A percentile compares a stretch with the other conserved stretches of the same genome.
Conservation (phyloP, 1,140 invertebrate genomes). For the Drosophila varians region DNA sequence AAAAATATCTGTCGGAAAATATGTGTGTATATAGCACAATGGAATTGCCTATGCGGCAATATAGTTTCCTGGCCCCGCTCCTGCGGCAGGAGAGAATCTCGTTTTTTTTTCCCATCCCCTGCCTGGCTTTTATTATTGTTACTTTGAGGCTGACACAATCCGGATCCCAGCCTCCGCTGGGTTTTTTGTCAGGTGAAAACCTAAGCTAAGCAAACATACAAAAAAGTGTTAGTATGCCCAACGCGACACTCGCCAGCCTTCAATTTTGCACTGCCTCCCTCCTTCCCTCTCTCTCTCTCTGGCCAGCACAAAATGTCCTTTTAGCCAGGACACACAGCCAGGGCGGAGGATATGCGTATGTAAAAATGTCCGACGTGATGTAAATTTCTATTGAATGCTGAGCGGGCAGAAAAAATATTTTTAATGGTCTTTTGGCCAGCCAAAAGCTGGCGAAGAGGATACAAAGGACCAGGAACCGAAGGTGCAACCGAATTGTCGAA, state of each 20-base stretch:
- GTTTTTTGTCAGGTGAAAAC: slow-evolving; percentile 59
- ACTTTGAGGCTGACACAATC: slow-evolving; percentile 44
- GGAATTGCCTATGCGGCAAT: slow-evolving; percentile 75
- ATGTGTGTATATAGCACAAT: slow-evolving; percentile 56
- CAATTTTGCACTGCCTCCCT: background rate
- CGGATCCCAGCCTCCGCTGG: slow-evolving; percentile 16
- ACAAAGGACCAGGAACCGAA: slow-evolving; percentile 31
- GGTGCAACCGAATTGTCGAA: slow-evolving; percentile 47
- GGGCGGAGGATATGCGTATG: slow-evolving; percentile 34
- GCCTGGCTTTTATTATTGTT: slow-evolving; percentile 67
- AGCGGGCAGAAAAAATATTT: slow-evolving; percentile 80
- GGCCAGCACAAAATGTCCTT: slow-evolving; percentile 68
- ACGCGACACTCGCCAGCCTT: slow-evolving; percentile 47
- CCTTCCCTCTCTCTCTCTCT: background rate
- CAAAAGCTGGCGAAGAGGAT: slow-evolving; percentile 11
- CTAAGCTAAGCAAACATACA: slow-evolving; percentile 65
- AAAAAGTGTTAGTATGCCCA: slow-evolving; percentile 78
- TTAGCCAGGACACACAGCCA: slow-evolving; percentile 35
- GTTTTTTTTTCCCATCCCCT: slow-evolving; percentile 13
- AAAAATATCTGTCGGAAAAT: slow-evolving; percentile 47
- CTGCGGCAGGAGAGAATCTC: slow-evolving; percentile 9
- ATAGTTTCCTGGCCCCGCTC: slow-evolving; percentile 47
- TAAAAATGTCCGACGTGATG: slow-evolving; percentile 77
- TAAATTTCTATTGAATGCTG: slow-evolving; percentile 82
- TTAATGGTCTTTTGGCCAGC: slow-evolving; percentile 70